Evolutionary conservation across 1,140 invertebrate genomes (phyloP).

Genomic region (Drosophila trapezifrons): DNA sequence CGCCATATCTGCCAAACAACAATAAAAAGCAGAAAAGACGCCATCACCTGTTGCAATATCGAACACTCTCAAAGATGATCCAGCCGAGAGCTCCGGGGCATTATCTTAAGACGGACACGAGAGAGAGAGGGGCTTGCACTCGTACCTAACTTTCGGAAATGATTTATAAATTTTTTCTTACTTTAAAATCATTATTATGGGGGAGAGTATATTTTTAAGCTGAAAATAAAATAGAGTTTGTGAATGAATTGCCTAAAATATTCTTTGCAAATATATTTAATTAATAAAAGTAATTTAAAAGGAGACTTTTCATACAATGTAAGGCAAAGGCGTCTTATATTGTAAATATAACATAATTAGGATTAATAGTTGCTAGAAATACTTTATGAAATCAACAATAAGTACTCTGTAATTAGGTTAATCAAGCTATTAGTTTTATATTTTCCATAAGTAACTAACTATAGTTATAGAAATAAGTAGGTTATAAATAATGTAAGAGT

Average conservation of each 20-base stretch:
- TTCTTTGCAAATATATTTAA: too few species aligned
- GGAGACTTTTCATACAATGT: too few species aligned
- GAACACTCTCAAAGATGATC: conserved; percentile 39
- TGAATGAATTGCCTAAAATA: too few species aligned
- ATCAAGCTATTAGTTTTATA: neutral
- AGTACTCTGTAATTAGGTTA: conserved; percentile 2
- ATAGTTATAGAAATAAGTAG: too few species aligned
- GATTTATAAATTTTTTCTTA: conserved; percentile 6
- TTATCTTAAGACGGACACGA: conserved; percentile 13
- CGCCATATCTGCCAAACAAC: conserved; percentile 1
- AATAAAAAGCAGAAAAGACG: conserved; percentile 4
- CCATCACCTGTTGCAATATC: conserved; percentile 53
- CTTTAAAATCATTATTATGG: neutral
- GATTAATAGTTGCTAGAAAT: neutral
- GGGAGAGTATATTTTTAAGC: too few species aligned
- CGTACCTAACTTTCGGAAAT: conserved; percentile 21
- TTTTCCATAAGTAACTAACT: neutral
- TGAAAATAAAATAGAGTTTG: too few species aligned
- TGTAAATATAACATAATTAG: neutral
- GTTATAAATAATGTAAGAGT: neutral
- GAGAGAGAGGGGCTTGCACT: neutral
- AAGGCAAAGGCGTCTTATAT: too few species aligned
- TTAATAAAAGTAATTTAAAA: too few species aligned
- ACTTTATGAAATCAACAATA: neutral
- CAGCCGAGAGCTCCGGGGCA: conserved; percentile 14